Conservation (phyloP, 2,888 invertebrate genomes). For the Zygogramma bicolorata region DNA sequence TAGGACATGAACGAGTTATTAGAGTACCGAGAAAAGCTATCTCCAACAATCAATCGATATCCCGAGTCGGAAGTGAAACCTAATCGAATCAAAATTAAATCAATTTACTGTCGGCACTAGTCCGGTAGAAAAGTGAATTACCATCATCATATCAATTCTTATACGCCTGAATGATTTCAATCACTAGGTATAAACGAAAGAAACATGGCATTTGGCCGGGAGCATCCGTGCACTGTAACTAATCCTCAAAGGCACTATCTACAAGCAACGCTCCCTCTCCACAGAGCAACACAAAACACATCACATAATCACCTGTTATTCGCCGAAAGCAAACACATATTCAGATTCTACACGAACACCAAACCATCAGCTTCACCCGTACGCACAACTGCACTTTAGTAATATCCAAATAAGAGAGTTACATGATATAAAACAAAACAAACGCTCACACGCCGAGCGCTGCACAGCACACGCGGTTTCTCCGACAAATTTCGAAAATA, state of each 20-base stretch:
- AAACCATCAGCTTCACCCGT: neutral
- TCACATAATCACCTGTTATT: conserved; percentile 51
- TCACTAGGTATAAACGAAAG: neutral
- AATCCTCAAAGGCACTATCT: conserved; percentile 7
- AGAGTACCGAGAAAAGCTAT: too few species aligned
- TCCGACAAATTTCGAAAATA: conserved; percentile 53
- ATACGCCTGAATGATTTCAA: neutral
- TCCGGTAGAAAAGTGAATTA: neutral
- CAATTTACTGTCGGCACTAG: neutral
- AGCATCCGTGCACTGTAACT: conserved; percentile 6
- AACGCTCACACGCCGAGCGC: conserved; percentile 28
- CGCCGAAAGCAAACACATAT: conserved; percentile 51
- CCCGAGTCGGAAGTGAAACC: neutral
- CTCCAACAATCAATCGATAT: neutral
- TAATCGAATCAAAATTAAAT: neutral
- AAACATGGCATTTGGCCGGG: neutral
- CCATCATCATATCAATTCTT: neutral
- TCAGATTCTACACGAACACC: conserved; percentile 8
- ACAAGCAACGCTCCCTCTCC: conserved; percentile 16
- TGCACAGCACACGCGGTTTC: conserved; percentile 38
- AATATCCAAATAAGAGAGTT: conserved; percentile 18
- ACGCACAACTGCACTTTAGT: neutral
- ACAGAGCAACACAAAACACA: conserved; percentile 26
- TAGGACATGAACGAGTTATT: too few species aligned
- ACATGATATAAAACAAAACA: conserved; percentile 23